Percentiles rank a stretch among this genome's conserved stretches.
Evolutionary conservation across 2,888 invertebrate genomes (phyloP).

Genomic region (Eristalis intricaria): DNA sequence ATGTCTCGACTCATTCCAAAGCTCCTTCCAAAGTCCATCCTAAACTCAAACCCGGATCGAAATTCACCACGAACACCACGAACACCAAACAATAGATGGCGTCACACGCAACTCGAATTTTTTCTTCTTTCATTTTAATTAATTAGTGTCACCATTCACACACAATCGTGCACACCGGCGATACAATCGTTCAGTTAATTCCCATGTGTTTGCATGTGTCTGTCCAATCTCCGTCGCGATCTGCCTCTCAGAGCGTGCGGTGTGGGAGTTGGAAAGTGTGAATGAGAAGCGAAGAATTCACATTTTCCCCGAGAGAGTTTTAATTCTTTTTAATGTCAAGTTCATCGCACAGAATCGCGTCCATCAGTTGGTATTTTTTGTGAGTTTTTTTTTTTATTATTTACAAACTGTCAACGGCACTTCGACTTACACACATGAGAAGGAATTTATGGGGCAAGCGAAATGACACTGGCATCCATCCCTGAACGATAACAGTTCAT

Average conservation of each 20-base stretch:
- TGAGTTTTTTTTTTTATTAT: background rate
- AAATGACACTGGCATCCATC: slow-evolving; percentile 17
- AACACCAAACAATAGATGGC: slow-evolving; percentile 3
- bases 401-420: slow-evolving; percentile 41
- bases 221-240: background rate
- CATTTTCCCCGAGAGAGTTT: background rate
- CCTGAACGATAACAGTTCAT: slow-evolving; percentile 13
- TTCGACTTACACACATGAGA: background rate
- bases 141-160: background rate
- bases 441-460: slow-evolving; percentile 9
- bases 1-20: background rate
- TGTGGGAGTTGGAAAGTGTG: background rate
- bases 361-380: slow-evolving; percentile 2
- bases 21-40: background rate
- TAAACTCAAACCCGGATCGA: background rate
- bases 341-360: slow-evolving; percentile 15
- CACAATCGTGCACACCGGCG: too few relatives aligned
- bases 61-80: background rate
- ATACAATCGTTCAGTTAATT: background rate
- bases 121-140: background rate
- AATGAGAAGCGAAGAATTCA: background rate
- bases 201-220: background rate
- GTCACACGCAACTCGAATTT: background rate
- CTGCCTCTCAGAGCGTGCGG: background rate
- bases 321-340: slow-evolving; percentile 38